Conservation (phyloP, 2,888 invertebrate species). For the Tridacna crocea region DNA sequence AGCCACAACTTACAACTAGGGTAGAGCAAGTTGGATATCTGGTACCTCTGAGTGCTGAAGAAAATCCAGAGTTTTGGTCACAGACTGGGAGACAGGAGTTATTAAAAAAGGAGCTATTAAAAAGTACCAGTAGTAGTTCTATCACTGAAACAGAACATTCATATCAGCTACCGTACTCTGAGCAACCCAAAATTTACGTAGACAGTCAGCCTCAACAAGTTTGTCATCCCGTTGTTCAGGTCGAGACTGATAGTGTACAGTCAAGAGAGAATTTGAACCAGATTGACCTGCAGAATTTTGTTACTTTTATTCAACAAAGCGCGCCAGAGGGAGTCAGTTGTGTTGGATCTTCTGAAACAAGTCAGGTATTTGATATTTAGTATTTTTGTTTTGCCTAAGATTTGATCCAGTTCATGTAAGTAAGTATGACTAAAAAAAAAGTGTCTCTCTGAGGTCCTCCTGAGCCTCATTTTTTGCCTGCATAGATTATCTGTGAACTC, state of each 20-base stretch:
- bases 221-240: neutral
- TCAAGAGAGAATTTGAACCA: neutral
- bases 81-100: neutral
- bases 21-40: neutral
- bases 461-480: no score
- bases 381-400: no score
- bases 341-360: neutral
- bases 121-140: neutral
- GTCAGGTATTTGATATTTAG: no score
- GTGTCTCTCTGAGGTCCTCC: no score
- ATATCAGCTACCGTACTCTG: slow-evolving; percentile 1
- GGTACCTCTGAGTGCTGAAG: neutral
- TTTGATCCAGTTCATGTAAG: no score
- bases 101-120: neutral
- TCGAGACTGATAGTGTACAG: neutral
- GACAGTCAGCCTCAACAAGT: neutral
- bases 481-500: no score
- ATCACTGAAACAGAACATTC: slow-evolving; percentile 13
- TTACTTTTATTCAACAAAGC: neutral
- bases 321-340: neutral
- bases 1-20: neutral
- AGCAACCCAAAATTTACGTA: neutral
- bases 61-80: neutral
- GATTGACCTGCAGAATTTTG: neutral
- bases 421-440: no score